phyloP scores from a whole-genome alignment of 2,113 vertebrate species.

The Hirundichthys speculiger region DNA sequence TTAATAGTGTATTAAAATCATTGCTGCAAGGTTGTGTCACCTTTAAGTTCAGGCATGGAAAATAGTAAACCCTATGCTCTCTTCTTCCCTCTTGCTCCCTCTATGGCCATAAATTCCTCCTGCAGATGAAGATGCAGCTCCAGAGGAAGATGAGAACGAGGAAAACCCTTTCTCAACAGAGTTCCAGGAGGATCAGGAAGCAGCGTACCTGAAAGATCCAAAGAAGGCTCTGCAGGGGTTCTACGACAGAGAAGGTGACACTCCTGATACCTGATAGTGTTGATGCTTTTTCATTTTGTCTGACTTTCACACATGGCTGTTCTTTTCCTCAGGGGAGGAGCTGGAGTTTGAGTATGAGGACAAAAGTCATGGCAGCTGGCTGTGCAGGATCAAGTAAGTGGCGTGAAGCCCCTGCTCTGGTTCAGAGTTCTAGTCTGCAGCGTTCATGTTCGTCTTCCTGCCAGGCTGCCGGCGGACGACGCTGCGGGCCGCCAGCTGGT shows the following conservation, averaged over 20 bases:
- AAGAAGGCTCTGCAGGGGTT: slow-evolving; percentile 97
- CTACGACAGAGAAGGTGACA: slow-evolving; percentile 94
- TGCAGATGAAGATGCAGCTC: slow-evolving; percentile 87
- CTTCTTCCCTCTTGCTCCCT: neutral
- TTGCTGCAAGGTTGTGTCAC: neutral
- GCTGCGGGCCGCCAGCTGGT: slow-evolving; percentile 91
- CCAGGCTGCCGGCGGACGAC: slow-evolving; percentile 93
- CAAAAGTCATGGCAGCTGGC: slow-evolving; percentile 90
- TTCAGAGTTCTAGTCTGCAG: accelerated
- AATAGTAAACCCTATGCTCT: neutral
- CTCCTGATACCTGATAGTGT: neutral
- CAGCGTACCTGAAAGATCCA: slow-evolving; percentile 95
- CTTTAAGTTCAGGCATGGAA: neutral
- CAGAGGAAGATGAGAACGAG: slow-evolving; percentile 93
- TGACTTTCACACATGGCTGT: neutral
- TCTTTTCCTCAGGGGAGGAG: slow-evolving; percentile 87
- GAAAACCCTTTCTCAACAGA: slow-evolving; percentile 97
- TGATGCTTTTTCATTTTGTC: no score
- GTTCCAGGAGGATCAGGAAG: slow-evolving; percentile 95
- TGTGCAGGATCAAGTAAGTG: slow-evolving; percentile 93
- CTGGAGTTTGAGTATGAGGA: slow-evolving; percentile 97
- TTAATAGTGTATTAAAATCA: no score
- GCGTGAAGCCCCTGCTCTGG: neutral
- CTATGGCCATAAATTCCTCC: neutral
- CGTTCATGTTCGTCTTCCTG: neutral